Base-by-base conservation (phyloP, 1,140 invertebrate genomes). In the Pseudomyrmex cubaensis region DNA sequence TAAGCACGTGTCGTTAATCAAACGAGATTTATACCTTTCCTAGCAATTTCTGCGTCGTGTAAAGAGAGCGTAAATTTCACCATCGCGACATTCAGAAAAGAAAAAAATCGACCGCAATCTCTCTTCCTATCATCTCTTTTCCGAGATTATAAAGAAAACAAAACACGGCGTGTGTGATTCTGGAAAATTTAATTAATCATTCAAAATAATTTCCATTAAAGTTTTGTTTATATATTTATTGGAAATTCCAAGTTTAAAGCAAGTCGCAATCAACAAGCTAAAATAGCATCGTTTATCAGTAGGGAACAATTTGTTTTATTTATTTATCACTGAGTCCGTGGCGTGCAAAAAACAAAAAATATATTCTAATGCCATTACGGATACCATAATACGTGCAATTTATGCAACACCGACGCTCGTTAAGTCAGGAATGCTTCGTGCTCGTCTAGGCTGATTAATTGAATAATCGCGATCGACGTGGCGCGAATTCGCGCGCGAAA, bases 401-500 rank as follows among this genome's bases (percentile, higher is more conserved):
- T 57, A 44, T 50, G 8, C n/a, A 48, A 50, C 25, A 20, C 0
- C 20, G 20, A 25, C n/a, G 12, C n/a, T 57, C 50, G 66, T 72
- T 20, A 48, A 13, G 50, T 15, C 22, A 20, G 35, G 46, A 17
- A 17, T 25, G 13, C 15, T 0, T 50, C 44, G 20, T 61, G 66
- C 10, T 56, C 54, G 12, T 13, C 17, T 52, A 9, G 22, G 20
- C 44, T n/a, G n/a, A 80, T 80, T 50, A 72, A 72, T 61, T 17
- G 25, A 72, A 50, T 80, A 70, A 80, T 59, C 76, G 66, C 44
- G 66, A 72, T 20, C n/a, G 76, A 70, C 76, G 66, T 80, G 66
- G n/a, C 66, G 76, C 20, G 76, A 80, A 70, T 80, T 80, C n/a
- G 76, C 66, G 63, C 63, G 66, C 54, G 54, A 50, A 72, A 72